Evolutionary conservation across 1,140 invertebrate genomes (phyloP), one percentile per base, ranked within the genome.

Genomic region (Dendrolimus punctatus): DNA sequence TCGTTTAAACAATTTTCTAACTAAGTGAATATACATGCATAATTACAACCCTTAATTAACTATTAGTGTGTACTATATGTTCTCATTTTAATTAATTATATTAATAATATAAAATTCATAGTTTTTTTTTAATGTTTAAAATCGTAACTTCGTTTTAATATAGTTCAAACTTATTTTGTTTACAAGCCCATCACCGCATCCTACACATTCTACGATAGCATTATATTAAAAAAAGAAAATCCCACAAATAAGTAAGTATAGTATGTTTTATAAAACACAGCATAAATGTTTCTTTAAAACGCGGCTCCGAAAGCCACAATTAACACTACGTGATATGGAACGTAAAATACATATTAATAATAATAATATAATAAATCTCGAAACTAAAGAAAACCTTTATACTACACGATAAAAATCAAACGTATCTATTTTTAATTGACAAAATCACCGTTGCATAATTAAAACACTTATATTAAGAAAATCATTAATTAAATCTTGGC

Each of bases 311-410:
- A 23, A 23, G 5, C 6, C 55, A 45, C 68, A 43, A 57, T 67
- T 64, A n/a, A 72, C 53, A 50, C 73, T 76, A 73, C 57, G 45
- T 80, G 73, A 78, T 76, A 76, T 75, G 80, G 72, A 81, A 82
- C 66, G 65, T 71, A 74, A 78, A 57, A 71, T 51, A 71, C 52
- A 10, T 45, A 63, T 52, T 10, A 56, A 56, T 62, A 23, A 23
- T 23, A 23, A 23, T 23, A 23, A 23, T 23, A 64, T 47, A 52
- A 42, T 60, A 57, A 71, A 68, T 60, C 62, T 66, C 57, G 36
- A 61, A 64, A 70, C 66, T 62, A 73, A 69, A 77, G 73, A 70
- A 58, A 69, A 68, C 49, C 53, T 40, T 60, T 57, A 72, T 57
- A 66, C 54, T 51, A 53, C 64, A 52, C 51, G 44, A 47, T 60